Evolutionary conservation across 92 coral and sea anemone genomes (phyloP), one percentile per base, ranked within the genome.

Genomic region (Siderastrea siderea): DNA sequence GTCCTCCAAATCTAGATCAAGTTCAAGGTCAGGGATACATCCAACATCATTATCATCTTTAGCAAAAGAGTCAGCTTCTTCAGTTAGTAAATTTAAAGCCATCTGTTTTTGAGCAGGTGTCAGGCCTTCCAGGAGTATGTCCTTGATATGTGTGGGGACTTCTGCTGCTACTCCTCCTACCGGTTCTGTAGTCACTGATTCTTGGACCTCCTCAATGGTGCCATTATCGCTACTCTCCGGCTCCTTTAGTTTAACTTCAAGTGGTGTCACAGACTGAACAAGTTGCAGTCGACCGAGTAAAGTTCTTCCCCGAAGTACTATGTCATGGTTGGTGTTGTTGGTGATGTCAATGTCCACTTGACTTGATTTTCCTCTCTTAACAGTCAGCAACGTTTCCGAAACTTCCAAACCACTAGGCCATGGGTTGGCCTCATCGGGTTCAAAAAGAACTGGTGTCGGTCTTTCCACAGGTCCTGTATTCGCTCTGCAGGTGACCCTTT

Each of bases 181-280:
- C 6, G 77, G 76, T 3, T 59, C 50, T 60, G 80, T 64, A 72
- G 60, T n/a, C 69, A 14, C 82, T 63, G 60, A 43, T 50, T 7
- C 67, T 63, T 50, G 50, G 2, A 19, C 75, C 71, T 62, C 46
- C 75, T 75, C 17, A 9, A 7, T 44, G 68, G 55, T 55, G 57
- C 44, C 26, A 11, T 58, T 72, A 11, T 57, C 50, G 58, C 59
- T 67, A 53, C 64, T 58, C 2, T 68, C 59, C 3, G 92, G 90
- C 44, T 68, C 86, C 77, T 79, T 79, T 48, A 79, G 45, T 52
- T 75, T 74, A 26, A 91, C 94, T 49, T 88, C 92, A 17, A 90
- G 76, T 48, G 96, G 91, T 8, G 94, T 93, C 51, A 85, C 93
- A 51, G 96, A 93, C 84, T 87, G 90, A n/a, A 91, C 96, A 74